These are phyloP conservation scores for Corythoichthys intestinalis DNA, from an alignment of 2,113 vertebrate genomes.

Conservation along the genomic window DNA sequence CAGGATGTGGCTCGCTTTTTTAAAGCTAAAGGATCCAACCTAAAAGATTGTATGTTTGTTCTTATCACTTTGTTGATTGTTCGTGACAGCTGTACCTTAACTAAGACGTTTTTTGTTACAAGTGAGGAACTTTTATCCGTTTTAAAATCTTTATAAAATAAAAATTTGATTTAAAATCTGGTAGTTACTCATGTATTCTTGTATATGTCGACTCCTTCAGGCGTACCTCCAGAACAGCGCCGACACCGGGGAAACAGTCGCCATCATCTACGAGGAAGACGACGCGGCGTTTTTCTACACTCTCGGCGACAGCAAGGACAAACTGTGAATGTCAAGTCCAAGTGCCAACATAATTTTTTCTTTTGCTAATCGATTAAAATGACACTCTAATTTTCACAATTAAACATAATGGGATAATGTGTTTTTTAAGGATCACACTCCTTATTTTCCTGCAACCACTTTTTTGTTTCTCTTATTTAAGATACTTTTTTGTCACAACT, in stretches of 20 bases:
- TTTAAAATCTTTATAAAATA: too few relatives aligned
- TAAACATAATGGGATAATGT: slow-evolving; percentile 5
- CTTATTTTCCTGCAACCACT: neutral
- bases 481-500: slow-evolving; percentile 26
- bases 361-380: neutral
- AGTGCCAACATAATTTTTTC: slow-evolving; percentile 1
- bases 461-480: slow-evolving; percentile 13
- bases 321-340: slow-evolving; percentile 18
- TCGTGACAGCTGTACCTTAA: too few relatives aligned
- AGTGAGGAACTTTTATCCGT: too few relatives aligned
- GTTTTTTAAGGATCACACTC: slow-evolving; percentile 11
- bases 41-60: too few relatives aligned
- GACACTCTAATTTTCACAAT: slow-evolving; percentile 27
- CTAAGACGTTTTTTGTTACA: too few relatives aligned
- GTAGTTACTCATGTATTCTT: neutral
- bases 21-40: too few relatives aligned
- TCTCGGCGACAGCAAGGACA: slow-evolving; percentile 15
- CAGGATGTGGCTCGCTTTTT: too few relatives aligned
- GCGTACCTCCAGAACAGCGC: slow-evolving; percentile 60
- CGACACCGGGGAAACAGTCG: slow-evolving; percentile 50
- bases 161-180: too few relatives aligned
- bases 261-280: slow-evolving; percentile 72
- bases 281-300: slow-evolving; percentile 56
- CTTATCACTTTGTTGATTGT: too few relatives aligned
- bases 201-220: slow-evolving; percentile 33